Conservation (phyloP, 2,888 invertebrate species). For the Macrophya annulata region DNA sequence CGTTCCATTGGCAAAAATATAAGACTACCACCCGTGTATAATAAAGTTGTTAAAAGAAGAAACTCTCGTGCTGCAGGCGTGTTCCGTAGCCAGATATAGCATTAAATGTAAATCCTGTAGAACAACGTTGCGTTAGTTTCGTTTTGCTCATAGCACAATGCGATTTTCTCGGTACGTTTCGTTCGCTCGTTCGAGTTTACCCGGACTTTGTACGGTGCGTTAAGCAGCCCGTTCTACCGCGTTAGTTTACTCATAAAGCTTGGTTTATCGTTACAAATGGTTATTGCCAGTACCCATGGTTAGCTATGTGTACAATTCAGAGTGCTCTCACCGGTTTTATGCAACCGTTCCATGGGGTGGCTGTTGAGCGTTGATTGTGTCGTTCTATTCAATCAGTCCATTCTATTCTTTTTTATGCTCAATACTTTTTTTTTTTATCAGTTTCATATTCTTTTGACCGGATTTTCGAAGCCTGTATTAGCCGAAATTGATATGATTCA, state of each 20-base stretch:
- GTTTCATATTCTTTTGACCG: neutral
- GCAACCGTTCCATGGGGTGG: neutral
- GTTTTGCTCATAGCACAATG: conserved; percentile 27
- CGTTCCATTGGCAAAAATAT: neutral
- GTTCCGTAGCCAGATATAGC: neutral
- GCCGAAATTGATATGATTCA: neutral
- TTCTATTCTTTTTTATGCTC: neutral
- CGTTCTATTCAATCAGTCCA: neutral
- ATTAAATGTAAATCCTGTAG: conserved; percentile 35
- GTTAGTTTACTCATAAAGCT: conserved; percentile 51
- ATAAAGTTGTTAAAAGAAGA: neutral
- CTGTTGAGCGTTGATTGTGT: neutral
- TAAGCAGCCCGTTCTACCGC: conserved; percentile 34
- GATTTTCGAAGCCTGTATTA: neutral
- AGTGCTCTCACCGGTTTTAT: neutral
- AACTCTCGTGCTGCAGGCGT: neutral
- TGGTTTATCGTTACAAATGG: conserved; percentile 44
- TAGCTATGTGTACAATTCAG: neutral
- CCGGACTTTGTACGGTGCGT: conserved; percentile 41
- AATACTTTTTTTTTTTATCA: neutral
- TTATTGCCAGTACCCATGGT: conserved; percentile 18
- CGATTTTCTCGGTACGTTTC: conserved; percentile 47
- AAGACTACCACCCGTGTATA: neutral
- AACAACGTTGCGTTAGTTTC: neutral
- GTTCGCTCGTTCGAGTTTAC: conserved; percentile 37